Conservation (phyloP, 2,113 vertebrate species). For the Ancistrus triradiatus region DNA sequence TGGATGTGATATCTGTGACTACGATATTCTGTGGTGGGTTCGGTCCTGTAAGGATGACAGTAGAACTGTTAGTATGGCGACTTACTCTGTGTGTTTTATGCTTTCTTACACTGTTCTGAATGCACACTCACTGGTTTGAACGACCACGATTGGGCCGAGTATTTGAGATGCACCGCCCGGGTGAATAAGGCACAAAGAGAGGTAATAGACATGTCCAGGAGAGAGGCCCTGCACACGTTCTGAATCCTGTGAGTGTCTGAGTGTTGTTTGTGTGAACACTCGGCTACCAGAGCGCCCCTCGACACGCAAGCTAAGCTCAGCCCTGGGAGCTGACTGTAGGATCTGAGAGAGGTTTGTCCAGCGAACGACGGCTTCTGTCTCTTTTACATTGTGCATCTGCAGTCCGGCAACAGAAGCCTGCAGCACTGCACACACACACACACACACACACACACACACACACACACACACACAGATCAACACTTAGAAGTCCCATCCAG, state of each 20-base stretch:
- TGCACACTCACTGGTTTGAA: slow-evolving; percentile 82
- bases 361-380: slow-evolving; percentile 69
- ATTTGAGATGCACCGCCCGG: slow-evolving; percentile 59
- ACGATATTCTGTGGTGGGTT: slow-evolving; percentile 67
- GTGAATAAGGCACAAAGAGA: slow-evolving; percentile 70
- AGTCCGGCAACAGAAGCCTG: slow-evolving; percentile 27
- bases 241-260: slow-evolving; percentile 47
- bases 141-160: slow-evolving; percentile 66
- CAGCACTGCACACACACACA: slow-evolving; percentile 27
- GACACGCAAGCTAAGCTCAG: slow-evolving; percentile 49
- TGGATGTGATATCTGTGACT: slow-evolving; percentile 55
- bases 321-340: slow-evolving; percentile 49
- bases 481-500: no score
- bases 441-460: no score
- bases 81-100: background rate
- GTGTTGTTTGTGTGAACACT: slow-evolving; percentile 4
- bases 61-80: background rate
- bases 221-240: slow-evolving; percentile 65
- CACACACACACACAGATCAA: no score
- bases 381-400: slow-evolving; percentile 64
- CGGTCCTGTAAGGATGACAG: slow-evolving; percentile 62
- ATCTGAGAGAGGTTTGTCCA: slow-evolving; percentile 63
- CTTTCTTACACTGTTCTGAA: no score
- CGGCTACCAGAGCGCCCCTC: background rate
- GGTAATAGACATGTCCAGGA: slow-evolving; percentile 71